Conservation (phyloP, 2,797 vertebrate genomes). For the Stomatorhinus walkeri region DNA sequence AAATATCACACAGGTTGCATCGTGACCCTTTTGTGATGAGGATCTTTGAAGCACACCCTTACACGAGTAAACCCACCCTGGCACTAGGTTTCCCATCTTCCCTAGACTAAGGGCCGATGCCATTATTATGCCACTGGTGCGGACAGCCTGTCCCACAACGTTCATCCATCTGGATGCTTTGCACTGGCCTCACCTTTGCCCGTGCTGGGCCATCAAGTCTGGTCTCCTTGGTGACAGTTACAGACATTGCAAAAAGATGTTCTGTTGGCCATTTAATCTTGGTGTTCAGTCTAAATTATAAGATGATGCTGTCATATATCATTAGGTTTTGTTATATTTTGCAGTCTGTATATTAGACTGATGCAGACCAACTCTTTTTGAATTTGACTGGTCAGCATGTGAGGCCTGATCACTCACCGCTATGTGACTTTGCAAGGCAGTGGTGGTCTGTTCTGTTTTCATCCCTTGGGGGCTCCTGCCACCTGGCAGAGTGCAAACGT, state of each 20-base stretch:
- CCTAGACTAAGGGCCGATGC: background rate
- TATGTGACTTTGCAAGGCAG: background rate
- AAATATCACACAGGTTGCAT: background rate
- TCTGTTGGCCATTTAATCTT: background rate
- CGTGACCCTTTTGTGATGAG: background rate
- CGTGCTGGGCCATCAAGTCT: background rate
- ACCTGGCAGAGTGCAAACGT: conserved; percentile 7
- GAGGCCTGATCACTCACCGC: background rate
- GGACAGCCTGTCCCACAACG: background rate
- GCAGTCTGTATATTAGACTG: background rate
- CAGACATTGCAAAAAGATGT: background rate
- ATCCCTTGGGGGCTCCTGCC: background rate
- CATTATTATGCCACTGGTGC: background rate
- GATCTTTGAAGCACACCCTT: background rate
- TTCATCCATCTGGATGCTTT: background rate
- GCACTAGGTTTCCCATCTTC: background rate
- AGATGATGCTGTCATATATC: background rate
- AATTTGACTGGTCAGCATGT: background rate
- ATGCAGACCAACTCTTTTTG: background rate
- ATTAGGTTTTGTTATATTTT: background rate
- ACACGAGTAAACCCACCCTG: background rate
- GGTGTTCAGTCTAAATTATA: background rate
- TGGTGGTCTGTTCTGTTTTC: conserved; percentile 3
- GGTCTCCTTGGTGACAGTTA: background rate
- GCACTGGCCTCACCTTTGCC: background rate